These are phyloP conservation scores for Azorinus chamasolen DNA, from an alignment of 2,888 invertebrate genomes.

Conservation along the genomic window DNA sequence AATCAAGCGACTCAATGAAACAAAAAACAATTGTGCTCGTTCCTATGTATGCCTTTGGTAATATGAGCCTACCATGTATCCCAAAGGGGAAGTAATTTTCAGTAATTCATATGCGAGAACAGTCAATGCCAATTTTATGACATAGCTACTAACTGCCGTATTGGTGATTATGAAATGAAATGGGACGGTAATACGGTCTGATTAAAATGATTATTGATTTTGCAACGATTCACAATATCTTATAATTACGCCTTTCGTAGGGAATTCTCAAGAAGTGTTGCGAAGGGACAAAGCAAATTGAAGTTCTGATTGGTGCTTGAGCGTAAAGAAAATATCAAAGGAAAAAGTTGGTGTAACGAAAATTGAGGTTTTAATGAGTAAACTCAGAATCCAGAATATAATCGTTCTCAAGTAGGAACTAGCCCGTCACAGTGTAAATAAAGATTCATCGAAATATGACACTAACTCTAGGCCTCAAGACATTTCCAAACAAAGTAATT, in stretches of 20 bases:
- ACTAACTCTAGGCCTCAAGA: no score
- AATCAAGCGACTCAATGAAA: constrained; percentile 4
- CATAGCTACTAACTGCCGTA: constrained; percentile 3
- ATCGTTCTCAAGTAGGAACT: no score
- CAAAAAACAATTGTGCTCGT: constrained; percentile 5
- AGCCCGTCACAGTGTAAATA: no score
- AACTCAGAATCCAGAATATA: no score
- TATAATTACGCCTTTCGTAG: constrained; percentile 40
- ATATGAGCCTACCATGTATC: constrained; percentile 14
- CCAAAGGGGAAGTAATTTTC: constrained; percentile 49
- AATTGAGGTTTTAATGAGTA: no score
- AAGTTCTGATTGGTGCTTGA: constrained; percentile 36
- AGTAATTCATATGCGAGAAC: constrained; percentile 41
- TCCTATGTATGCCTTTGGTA: constrained; percentile 19
- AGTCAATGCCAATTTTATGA: neutral
- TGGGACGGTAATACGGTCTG: constrained; percentile 37
- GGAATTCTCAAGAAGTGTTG: constrained; percentile 22
- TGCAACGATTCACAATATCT: constrained; percentile 19
- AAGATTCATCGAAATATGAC: no score
- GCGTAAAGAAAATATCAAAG: constrained; percentile 5
- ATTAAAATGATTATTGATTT: constrained; percentile 53
- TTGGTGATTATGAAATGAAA: constrained; percentile 44
- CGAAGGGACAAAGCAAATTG: constrained; percentile 46
- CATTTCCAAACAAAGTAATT: no score
- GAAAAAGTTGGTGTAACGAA: no score